Conservation (phyloP, 1,140 invertebrate genomes). For the Lysiphlebus fabarum region DNA sequence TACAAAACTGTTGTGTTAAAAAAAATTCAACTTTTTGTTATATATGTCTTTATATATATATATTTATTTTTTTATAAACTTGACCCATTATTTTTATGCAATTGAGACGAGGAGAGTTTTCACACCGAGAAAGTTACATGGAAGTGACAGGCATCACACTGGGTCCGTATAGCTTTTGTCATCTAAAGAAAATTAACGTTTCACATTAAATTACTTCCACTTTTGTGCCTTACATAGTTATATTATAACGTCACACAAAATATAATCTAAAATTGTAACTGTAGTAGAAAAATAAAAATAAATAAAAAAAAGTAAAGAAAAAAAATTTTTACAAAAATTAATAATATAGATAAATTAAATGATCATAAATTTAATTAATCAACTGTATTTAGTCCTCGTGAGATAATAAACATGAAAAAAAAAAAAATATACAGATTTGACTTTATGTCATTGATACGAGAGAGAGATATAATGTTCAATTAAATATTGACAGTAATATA, state of each 20-base stretch:
- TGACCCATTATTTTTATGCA: conserved; percentile 19
- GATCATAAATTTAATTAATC: neutral
- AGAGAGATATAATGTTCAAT: no score
- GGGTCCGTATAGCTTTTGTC: conserved; percentile 2
- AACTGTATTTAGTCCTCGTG: no score
- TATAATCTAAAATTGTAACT: no score
- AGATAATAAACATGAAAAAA: no score
- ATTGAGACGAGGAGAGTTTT: conserved; percentile 11
- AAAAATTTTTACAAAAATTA: no score
- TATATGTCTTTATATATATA: no score
- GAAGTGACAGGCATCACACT: conserved; percentile 10
- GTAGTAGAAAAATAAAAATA: no score
- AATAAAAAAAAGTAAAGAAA: no score
- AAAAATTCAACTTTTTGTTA: no score
- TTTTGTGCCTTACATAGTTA: conserved; percentile 1
- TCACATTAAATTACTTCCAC: conserved; percentile 20
- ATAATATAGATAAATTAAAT: neutral
- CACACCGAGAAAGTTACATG: conserved; percentile 7
- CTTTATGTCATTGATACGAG: conserved; percentile 4
- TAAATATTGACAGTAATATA: no score
- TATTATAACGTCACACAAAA: neutral
- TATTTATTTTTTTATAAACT: conserved; percentile 10
- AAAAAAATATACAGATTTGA: no score
- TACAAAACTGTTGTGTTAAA: no score
- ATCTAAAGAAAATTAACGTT: conserved; percentile 21